Evolutionary conservation across 2,113 vertebrate genomes (phyloP).

Genomic region (Solenodon paradoxus): DNA sequence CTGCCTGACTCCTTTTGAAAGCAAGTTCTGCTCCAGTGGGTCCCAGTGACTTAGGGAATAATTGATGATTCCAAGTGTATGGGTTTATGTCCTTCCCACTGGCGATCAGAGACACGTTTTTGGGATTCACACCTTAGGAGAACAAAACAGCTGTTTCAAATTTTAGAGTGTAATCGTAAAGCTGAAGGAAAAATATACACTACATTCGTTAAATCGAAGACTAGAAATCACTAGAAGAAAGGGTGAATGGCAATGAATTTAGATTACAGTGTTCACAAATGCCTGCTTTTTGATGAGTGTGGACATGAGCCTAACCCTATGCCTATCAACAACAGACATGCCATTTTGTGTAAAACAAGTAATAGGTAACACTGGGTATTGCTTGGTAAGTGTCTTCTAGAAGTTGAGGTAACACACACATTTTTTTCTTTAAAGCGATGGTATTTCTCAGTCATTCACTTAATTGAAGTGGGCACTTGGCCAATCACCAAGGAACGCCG

Average conservation of each 20-base stretch:
- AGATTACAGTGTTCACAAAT: neutral
- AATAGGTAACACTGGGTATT: neutral
- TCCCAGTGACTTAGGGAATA: constrained; percentile 83
- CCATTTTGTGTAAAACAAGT: neutral
- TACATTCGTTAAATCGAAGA: neutral
- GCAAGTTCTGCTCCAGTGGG: constrained; percentile 84
- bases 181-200: neutral
- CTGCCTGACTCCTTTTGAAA: constrained; percentile 85
- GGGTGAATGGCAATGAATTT: neutral
- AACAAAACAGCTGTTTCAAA: constrained; percentile 52
- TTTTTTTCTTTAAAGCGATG: neutral
- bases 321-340: too few species aligned
- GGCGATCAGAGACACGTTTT: constrained; percentile 83
- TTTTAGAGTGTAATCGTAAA: neutral
- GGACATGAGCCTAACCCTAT: neutral
- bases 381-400: neutral
- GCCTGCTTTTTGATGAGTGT: neutral
- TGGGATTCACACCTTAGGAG: constrained; percentile 91
- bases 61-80: constrained; percentile 86
- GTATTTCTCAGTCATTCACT: neutral
- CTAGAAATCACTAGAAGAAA: neutral
- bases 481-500: too few species aligned
- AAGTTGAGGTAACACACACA: neutral
- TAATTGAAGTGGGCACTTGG: neutral
- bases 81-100: constrained; percentile 84